A percentile compares a stretch with the other conserved stretches of the same genome.
phyloP scores from a whole-genome alignment of 1,140 invertebrate genomes.

The Aphelenchoides fujianensis region DNA sequence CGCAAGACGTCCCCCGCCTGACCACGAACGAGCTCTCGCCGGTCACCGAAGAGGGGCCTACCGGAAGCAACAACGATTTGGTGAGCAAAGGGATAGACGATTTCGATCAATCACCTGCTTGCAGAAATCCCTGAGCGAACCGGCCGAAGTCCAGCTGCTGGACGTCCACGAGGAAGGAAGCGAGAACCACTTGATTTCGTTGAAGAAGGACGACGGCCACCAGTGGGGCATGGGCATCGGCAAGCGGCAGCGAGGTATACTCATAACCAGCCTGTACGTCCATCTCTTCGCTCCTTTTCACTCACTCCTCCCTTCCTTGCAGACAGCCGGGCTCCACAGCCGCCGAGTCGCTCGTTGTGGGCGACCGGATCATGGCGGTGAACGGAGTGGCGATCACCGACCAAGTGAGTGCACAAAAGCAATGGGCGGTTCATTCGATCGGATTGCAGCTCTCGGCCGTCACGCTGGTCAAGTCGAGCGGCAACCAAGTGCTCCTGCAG shows the following conservation, averaged over 20 bases:
- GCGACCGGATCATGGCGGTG: constrained; percentile 59
- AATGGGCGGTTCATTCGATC: too few relatives aligned
- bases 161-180: constrained; percentile 52
- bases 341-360: constrained; percentile 59
- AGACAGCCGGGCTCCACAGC: constrained; percentile 59
- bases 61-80: constrained; percentile 31
- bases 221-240: constrained; percentile 62
- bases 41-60: constrained; percentile 41
- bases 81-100: constrained; percentile 17
- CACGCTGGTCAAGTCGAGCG: constrained; percentile 55
- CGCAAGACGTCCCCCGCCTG: constrained; percentile 24
- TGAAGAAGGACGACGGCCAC: constrained; percentile 58
- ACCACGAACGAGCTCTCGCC: constrained; percentile 33
- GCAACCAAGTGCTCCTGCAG: constrained; percentile 53
- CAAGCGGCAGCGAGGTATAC: constrained; percentile 57
- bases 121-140: constrained; percentile 33
- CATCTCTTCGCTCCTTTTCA: too few relatives aligned
- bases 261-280: constrained; percentile 59
- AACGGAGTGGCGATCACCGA: constrained; percentile 57
- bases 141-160: background rate
- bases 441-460: constrained; percentile 59
- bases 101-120: background rate
- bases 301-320: too few relatives aligned
- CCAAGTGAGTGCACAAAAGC: constrained; percentile 41
- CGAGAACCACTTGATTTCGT: constrained; percentile 48